phyloP scores from a whole-genome alignment of 2,797 vertebrate species.

The Sebastes itinus region DNA sequence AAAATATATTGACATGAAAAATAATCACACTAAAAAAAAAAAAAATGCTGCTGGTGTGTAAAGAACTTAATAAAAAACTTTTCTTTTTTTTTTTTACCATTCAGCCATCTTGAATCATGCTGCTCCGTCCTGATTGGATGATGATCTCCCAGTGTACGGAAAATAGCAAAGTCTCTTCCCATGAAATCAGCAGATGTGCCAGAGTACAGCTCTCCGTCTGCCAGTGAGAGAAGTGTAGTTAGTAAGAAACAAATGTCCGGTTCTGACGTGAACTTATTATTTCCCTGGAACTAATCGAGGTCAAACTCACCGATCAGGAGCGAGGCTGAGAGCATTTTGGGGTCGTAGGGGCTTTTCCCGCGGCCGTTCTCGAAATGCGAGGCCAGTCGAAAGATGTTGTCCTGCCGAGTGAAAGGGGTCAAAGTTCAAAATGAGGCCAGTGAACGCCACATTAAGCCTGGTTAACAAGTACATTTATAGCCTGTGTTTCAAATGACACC shows the following conservation, averaged over 20 bases:
- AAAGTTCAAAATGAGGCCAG: slow-evolving; percentile 58
- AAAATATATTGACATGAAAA: too few relatives aligned
- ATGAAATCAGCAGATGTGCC: slow-evolving; percentile 97
- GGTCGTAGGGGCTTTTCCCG: slow-evolving; percentile 96
- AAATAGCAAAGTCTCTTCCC: slow-evolving; percentile 97
- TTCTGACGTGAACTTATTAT: slow-evolving; percentile 5
- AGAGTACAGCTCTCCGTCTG: slow-evolving; percentile 95
- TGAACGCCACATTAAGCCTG: slow-evolving; percentile 29
- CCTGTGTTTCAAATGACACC: slow-evolving; percentile 57
- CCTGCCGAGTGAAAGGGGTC: slow-evolving; percentile 78
- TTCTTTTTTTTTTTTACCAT: slow-evolving; percentile 80
- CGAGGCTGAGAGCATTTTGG: slow-evolving; percentile 93
- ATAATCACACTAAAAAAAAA: too few relatives aligned
- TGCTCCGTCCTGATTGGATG: slow-evolving; percentile 97
- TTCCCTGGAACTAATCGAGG: slow-evolving; percentile 54
- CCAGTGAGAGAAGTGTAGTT: slow-evolving; percentile 29
- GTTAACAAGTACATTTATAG: slow-evolving; percentile 50
- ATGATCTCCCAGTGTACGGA: slow-evolving; percentile 93
- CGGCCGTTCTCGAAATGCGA: slow-evolving; percentile 94
- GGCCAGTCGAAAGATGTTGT: slow-evolving; percentile 92
- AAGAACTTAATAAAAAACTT: too few relatives aligned
- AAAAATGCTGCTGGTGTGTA: not conserved
- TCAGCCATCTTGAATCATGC: slow-evolving; percentile 96
- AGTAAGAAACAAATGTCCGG: slow-evolving; percentile 48
- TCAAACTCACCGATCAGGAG: slow-evolving; percentile 89